phyloP scores from a whole-genome alignment of 2,113 vertebrate genomes.

The Pteruthius melanotis region DNA sequence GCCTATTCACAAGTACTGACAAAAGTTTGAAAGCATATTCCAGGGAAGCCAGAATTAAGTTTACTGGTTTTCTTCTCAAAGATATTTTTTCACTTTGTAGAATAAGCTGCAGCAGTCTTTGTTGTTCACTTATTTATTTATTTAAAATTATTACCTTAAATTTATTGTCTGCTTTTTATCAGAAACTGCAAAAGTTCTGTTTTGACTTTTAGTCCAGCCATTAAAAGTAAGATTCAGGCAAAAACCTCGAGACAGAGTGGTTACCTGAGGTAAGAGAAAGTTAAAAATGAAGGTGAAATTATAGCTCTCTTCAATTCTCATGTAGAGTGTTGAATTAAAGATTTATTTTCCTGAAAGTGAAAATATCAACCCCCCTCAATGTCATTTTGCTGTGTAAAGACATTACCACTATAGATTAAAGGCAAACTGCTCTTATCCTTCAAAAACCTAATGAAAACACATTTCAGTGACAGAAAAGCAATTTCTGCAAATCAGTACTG shows the following conservation, averaged over 20 bases:
- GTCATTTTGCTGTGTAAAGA: neutral
- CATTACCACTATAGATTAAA: neutral
- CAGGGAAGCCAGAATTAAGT: neutral
- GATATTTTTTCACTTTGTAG: neutral
- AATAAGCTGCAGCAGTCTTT: neutral
- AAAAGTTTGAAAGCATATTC: neutral
- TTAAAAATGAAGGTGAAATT: neutral
- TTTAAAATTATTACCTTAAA: neutral
- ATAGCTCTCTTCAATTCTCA: neutral
- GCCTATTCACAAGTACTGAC: neutral
- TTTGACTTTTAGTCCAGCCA: neutral
- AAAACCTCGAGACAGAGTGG: neutral
- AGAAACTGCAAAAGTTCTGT: neutral
- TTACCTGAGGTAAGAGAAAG: neutral
- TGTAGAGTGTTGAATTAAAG: neutral
- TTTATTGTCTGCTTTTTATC: neutral
- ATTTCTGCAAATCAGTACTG: neutral
- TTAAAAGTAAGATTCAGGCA: neutral
- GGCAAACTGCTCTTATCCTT: neutral
- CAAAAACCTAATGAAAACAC: slow-evolving; percentile 9
- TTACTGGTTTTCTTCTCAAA: neutral
- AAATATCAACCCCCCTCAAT: neutral
- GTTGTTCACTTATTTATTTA: neutral
- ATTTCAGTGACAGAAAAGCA: slow-evolving; percentile 27
- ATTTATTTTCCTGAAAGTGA: neutral